Percentiles rank a stretch among this genome's conserved stretches.
Conservation (phyloP, 2,113 vertebrate genomes). For the Eolophus roseicapilla region DNA sequence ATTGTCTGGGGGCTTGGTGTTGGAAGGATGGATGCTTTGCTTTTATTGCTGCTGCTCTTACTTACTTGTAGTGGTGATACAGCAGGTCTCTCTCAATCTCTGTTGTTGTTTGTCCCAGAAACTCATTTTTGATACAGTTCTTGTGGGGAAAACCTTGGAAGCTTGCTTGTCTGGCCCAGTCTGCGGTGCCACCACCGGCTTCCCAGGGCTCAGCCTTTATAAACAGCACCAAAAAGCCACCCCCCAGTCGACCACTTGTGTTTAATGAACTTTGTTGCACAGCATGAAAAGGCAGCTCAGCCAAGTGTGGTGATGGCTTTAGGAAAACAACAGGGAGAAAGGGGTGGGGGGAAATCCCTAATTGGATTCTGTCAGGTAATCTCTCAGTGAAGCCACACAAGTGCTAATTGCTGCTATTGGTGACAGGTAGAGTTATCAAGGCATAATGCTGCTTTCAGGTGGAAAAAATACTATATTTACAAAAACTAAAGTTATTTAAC, state of each 20-base stretch:
- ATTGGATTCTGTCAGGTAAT: constrained; percentile 65
- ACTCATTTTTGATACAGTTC: not conserved
- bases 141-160: not conserved
- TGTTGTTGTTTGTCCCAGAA: not conserved
- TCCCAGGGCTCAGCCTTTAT: constrained; percentile 2
- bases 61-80: not conserved
- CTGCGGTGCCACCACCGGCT: not conserved
- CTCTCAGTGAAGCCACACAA: constrained; percentile 32
- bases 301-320: constrained; percentile 4
- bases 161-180: not conserved
- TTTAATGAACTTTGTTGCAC: not conserved
- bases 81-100: not conserved
- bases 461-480: constrained; percentile 21
- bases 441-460: constrained; percentile 30
- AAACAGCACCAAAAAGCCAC: not conserved
- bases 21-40: not conserved
- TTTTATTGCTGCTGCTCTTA: not conserved
- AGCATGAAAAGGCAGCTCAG: constrained; percentile 21
- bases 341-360: not conserved
- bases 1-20: not conserved
- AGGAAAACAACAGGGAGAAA: not conserved
- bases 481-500: constrained; percentile 67
- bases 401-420: constrained; percentile 65
- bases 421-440: constrained; percentile 58
- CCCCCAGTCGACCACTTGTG: not conserved